Base-by-base conservation (phyloP, 2,888 invertebrate species). In the Dicyrtomina minuta region DNA sequence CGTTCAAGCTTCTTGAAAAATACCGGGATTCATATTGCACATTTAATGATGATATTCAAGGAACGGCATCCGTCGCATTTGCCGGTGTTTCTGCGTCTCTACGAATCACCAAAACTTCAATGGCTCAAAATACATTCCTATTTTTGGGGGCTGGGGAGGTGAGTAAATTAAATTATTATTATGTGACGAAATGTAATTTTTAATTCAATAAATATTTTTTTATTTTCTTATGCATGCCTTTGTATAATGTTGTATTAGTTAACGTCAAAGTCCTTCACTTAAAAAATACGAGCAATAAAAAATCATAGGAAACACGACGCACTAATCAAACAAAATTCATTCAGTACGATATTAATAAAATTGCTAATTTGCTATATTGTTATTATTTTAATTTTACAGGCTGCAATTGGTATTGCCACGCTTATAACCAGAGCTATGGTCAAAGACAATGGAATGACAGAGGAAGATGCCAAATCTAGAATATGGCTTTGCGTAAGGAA, bases 1-100 rank as follows among this genome's bases (percentile, higher is more conserved):
- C 99, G 6, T 99, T 98, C 86, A 86, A 92, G 43, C 85, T 99
- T 67, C 85, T 99, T 74, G 90, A 89, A 79, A 94, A 92, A 82
- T 99, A 98, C 83, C 88, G 94, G 49, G 85, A 92, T 79, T 82
- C 87, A 80, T 90, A 92, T 83, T 98, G 97, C 83, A 96, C 95
- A 15, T 99, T 99, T 84, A 99, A 99, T 84, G 99, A 99, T 82
- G 99, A 99, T 82, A 99, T 99, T 81, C 97, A 99, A 83, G 96
- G 96, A 80, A 96, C 97, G 4, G 98, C 99, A 1, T 86, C 95
- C 4, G 98, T 99, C 20, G 96, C 96, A 13, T 91, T 98, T 24
- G 95, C 94, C 13, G 99, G 99, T 0, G 84, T 99, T 59, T 81
- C 98, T 73, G 92, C 96, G 46, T 90, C 93, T 26, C 85, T 95